Conservation (phyloP, 2,113 vertebrate species). For the Argyrosomus japonicus region DNA sequence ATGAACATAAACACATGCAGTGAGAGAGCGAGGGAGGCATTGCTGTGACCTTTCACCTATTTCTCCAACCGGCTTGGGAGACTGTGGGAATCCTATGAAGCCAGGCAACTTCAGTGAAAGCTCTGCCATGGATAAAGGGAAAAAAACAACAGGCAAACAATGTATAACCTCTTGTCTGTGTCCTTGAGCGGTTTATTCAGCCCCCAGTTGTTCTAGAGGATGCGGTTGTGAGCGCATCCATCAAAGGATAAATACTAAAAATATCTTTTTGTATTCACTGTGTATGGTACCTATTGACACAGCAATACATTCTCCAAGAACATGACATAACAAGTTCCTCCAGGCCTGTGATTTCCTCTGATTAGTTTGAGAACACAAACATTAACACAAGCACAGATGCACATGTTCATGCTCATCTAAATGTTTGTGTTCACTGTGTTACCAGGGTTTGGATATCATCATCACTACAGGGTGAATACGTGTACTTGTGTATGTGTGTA, state of each 20-base stretch:
- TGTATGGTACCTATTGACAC: not conserved
- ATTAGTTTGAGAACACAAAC: slow-evolving; percentile 38
- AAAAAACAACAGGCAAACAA: not conserved
- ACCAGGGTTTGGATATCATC: slow-evolving; percentile 44
- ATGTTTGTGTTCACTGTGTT: slow-evolving; percentile 58
- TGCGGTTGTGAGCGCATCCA: not conserved
- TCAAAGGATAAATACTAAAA: not conserved
- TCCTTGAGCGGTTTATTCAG: not conserved
- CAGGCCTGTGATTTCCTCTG: slow-evolving; percentile 8
- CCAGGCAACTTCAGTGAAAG: slow-evolving; percentile 22
- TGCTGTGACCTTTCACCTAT: slow-evolving; percentile 73
- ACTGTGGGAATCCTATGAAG: slow-evolving; percentile 58
- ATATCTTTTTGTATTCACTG: not conserved
- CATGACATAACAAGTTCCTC: slow-evolving; percentile 16
- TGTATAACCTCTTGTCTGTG: not conserved
- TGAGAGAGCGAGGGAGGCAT: slow-evolving; percentile 12
- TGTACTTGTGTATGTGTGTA: slow-evolving; percentile 1
- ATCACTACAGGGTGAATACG: slow-evolving; percentile 30
- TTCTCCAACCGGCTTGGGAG: slow-evolving; percentile 58
- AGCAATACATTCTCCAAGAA: not conserved
- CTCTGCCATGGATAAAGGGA: not conserved
- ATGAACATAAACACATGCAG: slow-evolving; percentile 26
- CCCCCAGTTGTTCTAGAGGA: not conserved
- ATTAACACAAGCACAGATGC: slow-evolving; percentile 33
- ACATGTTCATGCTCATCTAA: slow-evolving; percentile 10